Conservation (phyloP, 2,797 vertebrate species). For the Simalia tracyae region DNA sequence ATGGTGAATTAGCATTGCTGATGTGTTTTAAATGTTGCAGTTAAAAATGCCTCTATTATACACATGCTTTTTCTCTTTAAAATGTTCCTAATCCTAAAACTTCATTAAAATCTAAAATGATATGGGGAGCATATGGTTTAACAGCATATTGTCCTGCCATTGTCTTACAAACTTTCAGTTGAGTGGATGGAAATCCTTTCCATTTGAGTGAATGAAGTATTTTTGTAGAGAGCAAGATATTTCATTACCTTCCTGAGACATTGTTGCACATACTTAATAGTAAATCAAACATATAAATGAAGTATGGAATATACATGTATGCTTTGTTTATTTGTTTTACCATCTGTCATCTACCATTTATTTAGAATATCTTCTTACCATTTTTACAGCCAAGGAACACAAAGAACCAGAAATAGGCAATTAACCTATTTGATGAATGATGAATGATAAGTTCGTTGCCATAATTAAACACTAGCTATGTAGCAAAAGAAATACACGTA, state of each 20-base stretch:
- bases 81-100: background rate
- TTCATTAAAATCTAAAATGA: background rate
- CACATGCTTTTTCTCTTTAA: background rate
- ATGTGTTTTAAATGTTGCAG: conserved; percentile 6
- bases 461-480: background rate
- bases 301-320: background rate
- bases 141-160: background rate
- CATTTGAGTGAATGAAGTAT: background rate
- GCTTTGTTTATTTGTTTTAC: background rate
- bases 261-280: background rate
- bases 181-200: background rate
- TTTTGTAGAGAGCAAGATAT: background rate
- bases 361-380: background rate
- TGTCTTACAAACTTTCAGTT: background rate
- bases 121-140: background rate
- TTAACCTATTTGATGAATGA: background rate
- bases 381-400: background rate
- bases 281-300: background rate
- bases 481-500: no score
- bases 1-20: conserved; percentile 25
- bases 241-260: background rate
- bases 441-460: background rate
- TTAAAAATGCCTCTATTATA: conserved; percentile 15
- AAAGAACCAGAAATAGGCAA: background rate
- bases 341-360: background rate